phyloP scores from a whole-genome alignment of 2,113 vertebrate genomes.

The Toxostoma redivivum region DNA sequence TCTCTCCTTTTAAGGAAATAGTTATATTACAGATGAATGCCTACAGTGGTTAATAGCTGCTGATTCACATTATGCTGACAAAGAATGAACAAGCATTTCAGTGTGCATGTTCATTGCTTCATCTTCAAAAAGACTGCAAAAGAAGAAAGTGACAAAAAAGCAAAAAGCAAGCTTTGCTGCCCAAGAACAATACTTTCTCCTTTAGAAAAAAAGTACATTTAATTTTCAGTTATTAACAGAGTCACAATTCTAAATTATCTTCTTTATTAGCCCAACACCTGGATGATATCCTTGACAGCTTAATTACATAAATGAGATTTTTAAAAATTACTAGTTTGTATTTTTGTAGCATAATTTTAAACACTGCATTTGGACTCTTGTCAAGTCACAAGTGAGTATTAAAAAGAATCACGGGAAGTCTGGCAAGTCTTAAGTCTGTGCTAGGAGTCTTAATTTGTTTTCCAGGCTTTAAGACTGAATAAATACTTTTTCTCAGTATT shows the following conservation, averaged over 20 bases:
- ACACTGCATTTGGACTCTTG: background rate
- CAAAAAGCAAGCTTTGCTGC: background rate
- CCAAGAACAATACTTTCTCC: background rate
- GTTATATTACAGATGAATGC: constrained; percentile 36
- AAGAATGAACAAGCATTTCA: constrained; percentile 58
- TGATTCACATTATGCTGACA: constrained; percentile 67
- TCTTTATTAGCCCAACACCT: background rate
- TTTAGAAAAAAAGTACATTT: background rate
- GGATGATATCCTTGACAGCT: background rate
- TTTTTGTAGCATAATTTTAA: background rate
- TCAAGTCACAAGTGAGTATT: background rate
- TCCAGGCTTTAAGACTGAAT: background rate
- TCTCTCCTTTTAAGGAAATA: constrained; percentile 61
- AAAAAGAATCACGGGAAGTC: constrained; percentile 8
- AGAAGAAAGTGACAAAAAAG: background rate
- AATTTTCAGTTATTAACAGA: background rate
- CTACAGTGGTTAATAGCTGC: constrained; percentile 42
- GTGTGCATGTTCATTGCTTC: background rate
- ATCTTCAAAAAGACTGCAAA: background rate
- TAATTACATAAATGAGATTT: background rate
- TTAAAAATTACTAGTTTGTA: background rate
- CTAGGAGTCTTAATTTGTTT: background rate
- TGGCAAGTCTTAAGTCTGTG: background rate
- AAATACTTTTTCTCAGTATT: background rate
- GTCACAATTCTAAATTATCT: background rate